These are phyloP conservation scores for Batillaria attramentaria DNA, from an alignment of 1,140 invertebrate genomes.

Conservation along the genomic window DNA sequence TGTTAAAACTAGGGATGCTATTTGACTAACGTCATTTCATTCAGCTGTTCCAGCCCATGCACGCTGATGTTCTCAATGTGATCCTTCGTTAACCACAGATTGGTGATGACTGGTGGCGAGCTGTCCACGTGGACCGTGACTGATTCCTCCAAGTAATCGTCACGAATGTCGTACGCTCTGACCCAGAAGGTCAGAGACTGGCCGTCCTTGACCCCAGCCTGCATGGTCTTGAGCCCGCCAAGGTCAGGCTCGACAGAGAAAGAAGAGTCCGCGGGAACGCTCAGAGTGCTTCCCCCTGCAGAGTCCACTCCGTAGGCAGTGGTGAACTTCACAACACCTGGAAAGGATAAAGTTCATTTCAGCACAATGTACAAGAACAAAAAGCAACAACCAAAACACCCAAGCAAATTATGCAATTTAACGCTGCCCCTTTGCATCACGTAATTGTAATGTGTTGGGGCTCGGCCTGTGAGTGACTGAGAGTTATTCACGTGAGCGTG, in stretches of 20 bases:
- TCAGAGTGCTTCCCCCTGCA: conserved; percentile 24
- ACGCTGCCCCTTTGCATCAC: not conserved
- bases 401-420: not conserved
- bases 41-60: conserved; percentile 40
- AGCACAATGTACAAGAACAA: not conserved
- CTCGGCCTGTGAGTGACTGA: not conserved
- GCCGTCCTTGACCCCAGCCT: conserved; percentile 29
- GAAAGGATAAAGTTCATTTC: not conserved
- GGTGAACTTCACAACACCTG: conserved; percentile 30
- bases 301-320: conserved; percentile 19
- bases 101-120: conserved; percentile 45
- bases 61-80: conserved; percentile 36
- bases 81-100: conserved; percentile 50
- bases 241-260: not conserved
- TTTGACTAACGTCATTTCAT: conserved; percentile 44
- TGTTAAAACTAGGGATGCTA: not conserved
- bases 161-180: conserved; percentile 31
- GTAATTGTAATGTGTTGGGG: not conserved
- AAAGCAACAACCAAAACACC: not conserved
- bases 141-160: conserved; percentile 33
- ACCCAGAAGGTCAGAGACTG: conserved; percentile 36
- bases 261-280: not conserved
- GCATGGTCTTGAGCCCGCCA: not conserved
- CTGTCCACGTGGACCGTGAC: conserved; percentile 41
- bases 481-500: no score